Conservation (phyloP, 2,797 vertebrate genomes). For the Sebastes taczanowskii region DNA sequence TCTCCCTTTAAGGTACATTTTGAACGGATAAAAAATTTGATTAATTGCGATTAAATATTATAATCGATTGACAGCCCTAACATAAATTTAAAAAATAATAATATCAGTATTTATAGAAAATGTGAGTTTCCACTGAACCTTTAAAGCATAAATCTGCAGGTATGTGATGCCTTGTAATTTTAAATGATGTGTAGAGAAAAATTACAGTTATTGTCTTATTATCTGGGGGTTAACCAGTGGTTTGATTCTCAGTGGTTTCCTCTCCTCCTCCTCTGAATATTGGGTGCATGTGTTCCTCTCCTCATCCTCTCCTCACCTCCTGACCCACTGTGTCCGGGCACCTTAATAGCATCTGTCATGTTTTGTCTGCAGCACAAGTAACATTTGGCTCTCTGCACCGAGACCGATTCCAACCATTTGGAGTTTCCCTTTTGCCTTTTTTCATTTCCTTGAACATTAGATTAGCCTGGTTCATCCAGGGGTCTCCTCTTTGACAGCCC, state of each 20-base stretch:
- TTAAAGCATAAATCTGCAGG: not conserved
- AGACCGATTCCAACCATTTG: conserved; percentile 57
- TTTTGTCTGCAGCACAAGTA: conserved; percentile 58
- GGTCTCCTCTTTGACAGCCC: conserved; percentile 48
- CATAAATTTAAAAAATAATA: too few relatives aligned
- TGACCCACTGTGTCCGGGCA: conserved; percentile 54
- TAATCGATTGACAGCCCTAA: too few relatives aligned
- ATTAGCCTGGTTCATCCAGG: conserved; percentile 59
- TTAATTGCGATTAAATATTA: too few relatives aligned
- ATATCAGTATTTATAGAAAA: not conserved
- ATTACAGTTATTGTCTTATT: not conserved
- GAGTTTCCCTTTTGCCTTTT: conserved; percentile 37
- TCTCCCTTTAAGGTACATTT: too few relatives aligned
- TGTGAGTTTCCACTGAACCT: not conserved
- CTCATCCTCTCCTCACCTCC: conserved; percentile 52
- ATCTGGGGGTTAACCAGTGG: not conserved
- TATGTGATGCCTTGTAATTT: not conserved
- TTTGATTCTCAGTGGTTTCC: not conserved
- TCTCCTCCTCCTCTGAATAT: not conserved
- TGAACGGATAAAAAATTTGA: too few relatives aligned
- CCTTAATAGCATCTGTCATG: conserved; percentile 67
- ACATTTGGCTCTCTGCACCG: conserved; percentile 57
- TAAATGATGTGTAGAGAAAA: not conserved
- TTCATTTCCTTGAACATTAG: conserved; percentile 49
- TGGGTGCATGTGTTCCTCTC: conserved; percentile 37